Conservation (phyloP, 2,888 invertebrate genomes). For the Neocrepidodera transversa region DNA sequence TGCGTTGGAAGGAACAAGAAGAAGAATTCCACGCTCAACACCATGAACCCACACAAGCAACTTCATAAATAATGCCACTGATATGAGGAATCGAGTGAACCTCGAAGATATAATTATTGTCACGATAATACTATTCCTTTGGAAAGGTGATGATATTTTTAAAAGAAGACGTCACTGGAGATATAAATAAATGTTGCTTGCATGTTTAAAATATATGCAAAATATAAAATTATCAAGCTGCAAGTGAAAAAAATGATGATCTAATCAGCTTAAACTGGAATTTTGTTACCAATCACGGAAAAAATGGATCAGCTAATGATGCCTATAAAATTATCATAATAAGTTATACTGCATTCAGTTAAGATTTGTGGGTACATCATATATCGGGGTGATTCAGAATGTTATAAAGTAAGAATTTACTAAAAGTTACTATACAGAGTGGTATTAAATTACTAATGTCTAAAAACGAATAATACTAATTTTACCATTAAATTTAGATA, state of each 20-base stretch:
- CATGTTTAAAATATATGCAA: neutral
- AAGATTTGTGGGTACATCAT: neutral
- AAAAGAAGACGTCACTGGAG: too few species aligned
- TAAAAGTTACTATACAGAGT: too few species aligned
- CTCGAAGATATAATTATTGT: neutral
- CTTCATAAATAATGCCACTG: constrained; percentile 47
- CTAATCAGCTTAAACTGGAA: constrained; percentile 2
- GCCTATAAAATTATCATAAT: constrained; percentile 26
- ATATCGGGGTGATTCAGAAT: neutral
- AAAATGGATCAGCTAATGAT: constrained; percentile 27
- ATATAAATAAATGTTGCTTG: neutral
- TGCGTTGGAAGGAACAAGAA: constrained; percentile 44
- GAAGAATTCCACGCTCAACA: constrained; percentile 49
- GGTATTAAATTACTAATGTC: too few species aligned
- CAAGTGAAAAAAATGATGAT: constrained; percentile 4
- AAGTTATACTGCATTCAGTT: constrained; percentile 17
- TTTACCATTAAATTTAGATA: too few species aligned
- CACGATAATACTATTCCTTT: neutral
- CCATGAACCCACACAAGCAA: constrained; percentile 52
- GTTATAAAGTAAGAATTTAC: too few species aligned
- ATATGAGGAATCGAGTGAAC: constrained; percentile 18
- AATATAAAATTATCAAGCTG: neutral
- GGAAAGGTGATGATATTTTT: neutral
- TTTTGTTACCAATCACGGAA: constrained; percentile 7
- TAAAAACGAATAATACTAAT: neutral